phyloP scores from a whole-genome alignment of 92 coral and sea anemone genomes.

The Porites divaricata region DNA sequence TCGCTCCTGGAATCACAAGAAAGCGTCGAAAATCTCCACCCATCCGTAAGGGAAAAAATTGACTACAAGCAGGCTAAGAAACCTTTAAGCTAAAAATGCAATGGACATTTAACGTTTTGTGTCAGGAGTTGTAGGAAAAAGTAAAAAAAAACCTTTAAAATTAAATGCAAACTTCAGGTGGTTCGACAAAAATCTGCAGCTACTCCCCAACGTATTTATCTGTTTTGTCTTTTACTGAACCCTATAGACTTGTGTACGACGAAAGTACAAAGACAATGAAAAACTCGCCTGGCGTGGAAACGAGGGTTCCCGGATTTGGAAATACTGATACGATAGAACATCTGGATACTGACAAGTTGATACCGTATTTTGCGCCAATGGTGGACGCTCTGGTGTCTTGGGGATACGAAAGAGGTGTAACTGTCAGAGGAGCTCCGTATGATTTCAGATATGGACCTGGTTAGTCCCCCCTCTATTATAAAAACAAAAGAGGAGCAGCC shows the following conservation, averaged over 20 bases:
- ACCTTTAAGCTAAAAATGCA: no score
- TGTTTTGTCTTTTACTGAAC: background rate
- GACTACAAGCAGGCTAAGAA: no score
- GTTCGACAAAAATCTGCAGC: background rate
- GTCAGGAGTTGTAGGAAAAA: no score
- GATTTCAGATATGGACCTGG: conserved; percentile 90
- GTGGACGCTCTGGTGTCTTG: conserved; percentile 76
- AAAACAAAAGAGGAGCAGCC: background rate
- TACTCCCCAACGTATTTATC: background rate
- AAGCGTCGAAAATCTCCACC: no score
- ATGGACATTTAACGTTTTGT: no score
- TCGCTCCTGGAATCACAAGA: no score
- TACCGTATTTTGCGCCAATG: conserved; percentile 79
- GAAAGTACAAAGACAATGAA: conserved; percentile 62
- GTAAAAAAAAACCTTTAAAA: no score
- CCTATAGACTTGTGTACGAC: conserved; percentile 72
- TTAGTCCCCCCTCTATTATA: background rate
- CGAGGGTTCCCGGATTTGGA: conserved; percentile 90
- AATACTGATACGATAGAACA: conserved; percentile 81
- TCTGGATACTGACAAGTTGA: conserved; percentile 66
- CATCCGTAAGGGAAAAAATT: no score
- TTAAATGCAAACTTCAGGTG: no score
- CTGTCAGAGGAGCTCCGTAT: conserved; percentile 87
- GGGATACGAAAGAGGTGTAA: conserved; percentile 81
- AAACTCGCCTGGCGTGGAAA: conserved; percentile 83